These are phyloP conservation scores for Micromys minutus DNA, from an alignment of 2,113 vertebrate species.

Conservation along the genomic window DNA sequence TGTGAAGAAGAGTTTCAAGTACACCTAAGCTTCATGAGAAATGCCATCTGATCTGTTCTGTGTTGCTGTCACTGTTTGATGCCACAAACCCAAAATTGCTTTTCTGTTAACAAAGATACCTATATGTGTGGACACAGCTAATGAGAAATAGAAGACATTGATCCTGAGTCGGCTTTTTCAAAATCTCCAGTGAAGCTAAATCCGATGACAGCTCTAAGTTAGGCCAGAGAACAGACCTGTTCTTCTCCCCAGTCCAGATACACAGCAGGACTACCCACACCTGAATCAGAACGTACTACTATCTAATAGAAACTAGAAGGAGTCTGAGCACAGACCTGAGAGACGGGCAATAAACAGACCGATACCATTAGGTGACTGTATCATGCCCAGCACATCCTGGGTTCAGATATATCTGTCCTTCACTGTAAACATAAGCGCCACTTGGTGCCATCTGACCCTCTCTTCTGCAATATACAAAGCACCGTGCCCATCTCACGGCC, in stretches of 20 bases:
- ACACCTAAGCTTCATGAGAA: conserved; percentile 17
- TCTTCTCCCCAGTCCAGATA: background rate
- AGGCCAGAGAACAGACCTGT: background rate
- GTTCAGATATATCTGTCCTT: background rate
- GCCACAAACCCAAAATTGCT: background rate
- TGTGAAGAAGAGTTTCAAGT: conserved; percentile 37
- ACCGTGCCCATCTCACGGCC: background rate
- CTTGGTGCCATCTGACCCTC: background rate
- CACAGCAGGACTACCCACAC: background rate
- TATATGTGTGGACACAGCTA: background rate
- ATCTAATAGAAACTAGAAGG: background rate
- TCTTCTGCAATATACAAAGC: background rate
- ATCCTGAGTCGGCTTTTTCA: background rate
- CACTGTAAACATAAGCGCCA: background rate
- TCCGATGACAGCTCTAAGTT: background rate
- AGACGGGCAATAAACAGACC: background rate
- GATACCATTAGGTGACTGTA: background rate
- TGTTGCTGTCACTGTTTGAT: background rate
- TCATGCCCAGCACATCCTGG: background rate
- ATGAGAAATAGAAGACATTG: background rate
- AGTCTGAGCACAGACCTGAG: background rate
- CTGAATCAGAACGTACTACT: background rate
- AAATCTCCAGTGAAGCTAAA: background rate
- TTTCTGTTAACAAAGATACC: background rate
- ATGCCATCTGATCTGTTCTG: background rate